phyloP scores from a whole-genome alignment of 2,888 invertebrate genomes.

The Dasypolia templi region DNA sequence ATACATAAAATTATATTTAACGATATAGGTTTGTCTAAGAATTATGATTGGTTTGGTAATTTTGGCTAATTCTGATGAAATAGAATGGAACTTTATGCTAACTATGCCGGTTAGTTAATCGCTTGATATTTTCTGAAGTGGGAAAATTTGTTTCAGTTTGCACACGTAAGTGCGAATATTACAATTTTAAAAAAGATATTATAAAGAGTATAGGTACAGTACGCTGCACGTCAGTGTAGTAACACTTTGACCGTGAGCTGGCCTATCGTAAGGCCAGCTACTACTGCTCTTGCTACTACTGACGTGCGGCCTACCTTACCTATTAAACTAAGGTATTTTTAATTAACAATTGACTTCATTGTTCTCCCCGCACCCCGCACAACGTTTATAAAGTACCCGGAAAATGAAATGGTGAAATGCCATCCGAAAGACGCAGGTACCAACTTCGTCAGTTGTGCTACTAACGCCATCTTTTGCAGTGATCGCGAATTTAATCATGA shows the following conservation, averaged over 20 bases:
- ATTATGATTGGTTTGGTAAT: not conserved
- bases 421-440: not conserved
- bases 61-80: slow-evolving; percentile 14
- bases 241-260: not conserved
- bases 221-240: not conserved
- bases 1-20: slow-evolving; percentile 34
- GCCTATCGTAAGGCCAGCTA: not conserved
- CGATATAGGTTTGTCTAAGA: slow-evolving; percentile 25
- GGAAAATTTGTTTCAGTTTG: not conserved
- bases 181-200: not conserved
- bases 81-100: slow-evolving; percentile 6
- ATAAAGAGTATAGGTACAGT: not conserved
- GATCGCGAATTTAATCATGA: not conserved
- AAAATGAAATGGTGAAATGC: not conserved
- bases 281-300: not conserved
- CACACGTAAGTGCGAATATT: too few species aligned
- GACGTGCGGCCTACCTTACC: not conserved
- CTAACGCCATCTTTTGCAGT: slow-evolving; percentile 50
- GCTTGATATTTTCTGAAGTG: not conserved
- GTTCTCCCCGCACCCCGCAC: not conserved
- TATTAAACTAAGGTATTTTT: not conserved
- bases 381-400: not conserved
- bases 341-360: not conserved
- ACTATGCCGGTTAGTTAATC: not conserved
- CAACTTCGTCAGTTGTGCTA: not conserved